Base-by-base conservation (phyloP, 2,888 invertebrate genomes). In the Sinhomidia bicolor region DNA sequence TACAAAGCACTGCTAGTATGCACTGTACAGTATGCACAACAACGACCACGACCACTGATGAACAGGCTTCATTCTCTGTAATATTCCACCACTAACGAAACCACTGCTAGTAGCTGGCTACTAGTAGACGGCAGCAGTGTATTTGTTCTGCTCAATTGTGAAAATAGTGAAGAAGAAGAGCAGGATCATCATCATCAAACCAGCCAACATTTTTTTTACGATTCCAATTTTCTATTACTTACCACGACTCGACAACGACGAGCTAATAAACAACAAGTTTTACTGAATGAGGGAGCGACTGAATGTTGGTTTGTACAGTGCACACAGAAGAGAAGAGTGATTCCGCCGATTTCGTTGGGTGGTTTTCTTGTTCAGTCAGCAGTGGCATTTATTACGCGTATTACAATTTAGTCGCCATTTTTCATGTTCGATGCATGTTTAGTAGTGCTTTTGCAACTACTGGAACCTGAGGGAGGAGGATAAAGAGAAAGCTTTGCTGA, bases 251-350 rank as follows among this genome's bases (percentile, higher is more conserved):
- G 36, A 47, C 44, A 12, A 14, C 44, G 12, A 47, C 9, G 44
- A 47, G 44, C 44, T 47, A 47, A 74, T 47, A 47, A 74, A 74
- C 44, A 47, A 47, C 71, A 74, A 74, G 71, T 44, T 74, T 44
- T 74, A 20, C 36, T 23, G 20, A 26, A 60, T 60, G 60, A 60
- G 60, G 26, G 60, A 60, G 60, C 20, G 60, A 60, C 23, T 23
- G 54, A 29, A n/a, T n/a, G 4, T 4, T 36, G 36, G 36, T 36
- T 36, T 36, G 7, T 47, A 47, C 36, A 71, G 36, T 71, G 71
- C 44, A 36, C 68, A 36, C 60, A 20, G 17, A 36, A n/a, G n/a
- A n/a, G n/a, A 32, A 68, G 1, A 36, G 36, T 47, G 44, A 41
- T 68, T 32, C 29, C 36, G 36, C 44, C 44, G 14, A 14, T 5